phyloP scores from a whole-genome alignment of 30 jellyfish, hydroid and myxozoan genomes.

The Pelagia noctiluca region DNA sequence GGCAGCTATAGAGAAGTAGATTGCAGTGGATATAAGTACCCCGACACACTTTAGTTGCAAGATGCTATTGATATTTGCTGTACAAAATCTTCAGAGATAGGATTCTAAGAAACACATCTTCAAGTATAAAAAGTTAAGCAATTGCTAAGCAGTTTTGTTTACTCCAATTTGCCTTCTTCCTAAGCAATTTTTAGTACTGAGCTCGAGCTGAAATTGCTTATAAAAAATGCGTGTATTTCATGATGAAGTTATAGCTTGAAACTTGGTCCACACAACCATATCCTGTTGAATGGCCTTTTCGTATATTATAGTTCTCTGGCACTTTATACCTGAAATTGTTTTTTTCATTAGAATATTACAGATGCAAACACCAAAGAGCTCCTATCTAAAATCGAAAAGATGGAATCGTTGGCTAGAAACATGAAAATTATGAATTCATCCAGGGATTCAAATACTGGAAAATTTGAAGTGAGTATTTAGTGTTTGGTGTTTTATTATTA shows the following conservation, averaged over 20 bases:
- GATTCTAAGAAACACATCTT: no score
- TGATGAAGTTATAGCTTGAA: background rate
- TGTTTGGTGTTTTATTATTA: background rate
- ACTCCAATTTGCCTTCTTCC: no score
- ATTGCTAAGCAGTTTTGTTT: no score
- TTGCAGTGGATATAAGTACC: no score
- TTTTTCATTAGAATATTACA: background rate
- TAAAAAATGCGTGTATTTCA: background rate
- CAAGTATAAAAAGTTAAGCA: no score
- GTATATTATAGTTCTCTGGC: background rate
- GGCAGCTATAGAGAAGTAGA: no score
- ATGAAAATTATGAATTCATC: constrained; percentile 10
- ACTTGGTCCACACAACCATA: background rate
- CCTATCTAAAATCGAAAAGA: constrained; percentile 2
- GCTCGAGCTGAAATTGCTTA: background rate
- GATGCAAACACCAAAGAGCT: constrained; percentile 27
- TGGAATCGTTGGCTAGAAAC: constrained; percentile 43
- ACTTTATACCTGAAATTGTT: background rate
- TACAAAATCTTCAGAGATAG: no score
- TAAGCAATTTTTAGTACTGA: no score
- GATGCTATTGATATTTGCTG: no score
- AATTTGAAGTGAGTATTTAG: constrained; percentile 53
- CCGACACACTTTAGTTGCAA: no score
- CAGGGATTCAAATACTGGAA: constrained; percentile 15
- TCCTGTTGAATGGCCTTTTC: no score